Evolutionary conservation across 2,113 vertebrate genomes (phyloP).

Genomic region (Puntigrus tetrazona): DNA sequence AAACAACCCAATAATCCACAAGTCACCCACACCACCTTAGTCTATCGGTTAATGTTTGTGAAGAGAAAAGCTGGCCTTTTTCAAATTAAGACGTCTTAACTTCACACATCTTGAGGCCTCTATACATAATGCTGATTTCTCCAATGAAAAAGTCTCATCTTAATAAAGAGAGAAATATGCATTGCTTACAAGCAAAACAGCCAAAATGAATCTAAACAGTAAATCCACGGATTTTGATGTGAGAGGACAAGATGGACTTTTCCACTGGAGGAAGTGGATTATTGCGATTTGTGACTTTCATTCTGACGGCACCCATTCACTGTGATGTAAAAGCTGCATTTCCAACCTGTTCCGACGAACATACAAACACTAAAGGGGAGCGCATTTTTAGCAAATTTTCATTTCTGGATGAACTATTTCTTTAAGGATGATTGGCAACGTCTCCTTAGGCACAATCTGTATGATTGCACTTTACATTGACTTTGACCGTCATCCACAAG

Average conservation of each 20-base stretch:
- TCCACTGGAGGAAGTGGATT: background rate
- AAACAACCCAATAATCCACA: background rate
- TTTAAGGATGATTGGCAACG: background rate
- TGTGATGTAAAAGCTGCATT: background rate
- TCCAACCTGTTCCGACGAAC: background rate
- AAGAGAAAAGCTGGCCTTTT: background rate
- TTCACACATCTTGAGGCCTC: too few species aligned
- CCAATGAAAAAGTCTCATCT: background rate
- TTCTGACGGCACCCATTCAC: background rate
- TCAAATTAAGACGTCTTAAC: too few species aligned
- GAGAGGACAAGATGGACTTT: background rate
- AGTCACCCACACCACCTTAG: background rate
- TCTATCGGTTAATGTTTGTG: background rate
- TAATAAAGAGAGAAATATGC: background rate
- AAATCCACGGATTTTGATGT: background rate
- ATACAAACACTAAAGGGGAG: background rate
- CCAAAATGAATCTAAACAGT: background rate
- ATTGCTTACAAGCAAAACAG: background rate
- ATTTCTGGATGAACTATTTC: background rate
- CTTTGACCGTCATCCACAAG: slow-evolving; percentile 4
- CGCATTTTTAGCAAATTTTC: background rate
- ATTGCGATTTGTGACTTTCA: background rate
- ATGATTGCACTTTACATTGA: slow-evolving; percentile 48
- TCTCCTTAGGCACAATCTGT: slow-evolving; percentile 9
- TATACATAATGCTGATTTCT: background rate